These are phyloP conservation scores for Oncorhynchus keta DNA, from an alignment of 2,113 vertebrate species.

Conservation along the genomic window DNA sequence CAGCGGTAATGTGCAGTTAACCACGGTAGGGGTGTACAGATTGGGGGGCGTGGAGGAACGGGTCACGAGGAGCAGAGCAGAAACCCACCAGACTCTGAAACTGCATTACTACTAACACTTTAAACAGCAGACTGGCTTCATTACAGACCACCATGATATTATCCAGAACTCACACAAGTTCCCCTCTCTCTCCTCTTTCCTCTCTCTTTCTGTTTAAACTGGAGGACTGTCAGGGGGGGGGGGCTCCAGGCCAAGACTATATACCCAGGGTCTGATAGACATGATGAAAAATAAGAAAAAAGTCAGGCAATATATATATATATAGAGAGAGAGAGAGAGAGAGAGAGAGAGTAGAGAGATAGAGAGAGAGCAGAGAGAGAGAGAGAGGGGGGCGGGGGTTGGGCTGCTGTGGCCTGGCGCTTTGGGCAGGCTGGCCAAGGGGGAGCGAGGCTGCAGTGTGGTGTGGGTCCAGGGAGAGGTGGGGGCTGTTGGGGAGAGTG, in stretches of 20 bases:
- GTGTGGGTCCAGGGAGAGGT: too few relatives aligned
- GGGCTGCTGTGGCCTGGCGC: conserved; percentile 19
- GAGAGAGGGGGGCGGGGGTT: background rate
- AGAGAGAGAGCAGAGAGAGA: too few relatives aligned
- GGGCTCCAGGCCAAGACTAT: background rate
- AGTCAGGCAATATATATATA: too few relatives aligned
- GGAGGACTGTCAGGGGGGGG: conserved; percentile 64
- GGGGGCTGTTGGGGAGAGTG: conserved; percentile 19
- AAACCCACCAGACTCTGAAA: conserved; percentile 77
- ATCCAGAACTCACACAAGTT: conserved; percentile 66
- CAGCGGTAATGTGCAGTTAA: conserved; percentile 64
- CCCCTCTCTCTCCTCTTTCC: background rate
- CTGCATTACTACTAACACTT: conserved; percentile 80
- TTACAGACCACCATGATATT: conserved; percentile 75
- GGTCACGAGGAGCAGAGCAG: conserved; percentile 66
- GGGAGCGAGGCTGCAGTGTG: too few relatives aligned
- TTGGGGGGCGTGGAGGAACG: conserved; percentile 56
- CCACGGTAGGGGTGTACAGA: conserved; percentile 52
- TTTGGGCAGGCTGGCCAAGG: too few relatives aligned
- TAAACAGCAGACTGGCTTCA: conserved; percentile 76
- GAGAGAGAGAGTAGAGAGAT: too few relatives aligned
- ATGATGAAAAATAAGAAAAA: background rate
- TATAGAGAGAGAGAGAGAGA: too few relatives aligned
- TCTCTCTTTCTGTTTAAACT: conserved; percentile 71
- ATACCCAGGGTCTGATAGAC: too few relatives aligned